Percentiles rank a stretch among this genome's conserved stretches.
These are phyloP conservation scores for Lutraria rhynchaena DNA, from an alignment of 1,140 invertebrate species.

Conservation along the genomic window DNA sequence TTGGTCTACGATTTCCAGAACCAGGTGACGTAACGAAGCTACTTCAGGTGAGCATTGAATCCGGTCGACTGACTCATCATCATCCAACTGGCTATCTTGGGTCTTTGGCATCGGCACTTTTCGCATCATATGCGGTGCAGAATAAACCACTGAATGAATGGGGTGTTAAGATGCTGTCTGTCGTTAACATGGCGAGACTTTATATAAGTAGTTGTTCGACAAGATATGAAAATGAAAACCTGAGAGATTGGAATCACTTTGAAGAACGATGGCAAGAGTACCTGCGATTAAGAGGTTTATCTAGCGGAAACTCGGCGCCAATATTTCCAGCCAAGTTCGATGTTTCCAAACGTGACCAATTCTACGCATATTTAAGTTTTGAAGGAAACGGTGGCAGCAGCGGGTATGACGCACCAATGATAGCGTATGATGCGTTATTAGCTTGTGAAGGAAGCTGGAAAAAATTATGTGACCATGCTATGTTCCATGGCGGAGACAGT, in stretches of 20 bases:
- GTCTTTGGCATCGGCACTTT: slow-evolving; percentile 76
- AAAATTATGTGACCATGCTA: slow-evolving; percentile 29
- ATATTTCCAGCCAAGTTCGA: slow-evolving; percentile 73
- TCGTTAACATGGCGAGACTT: neutral
- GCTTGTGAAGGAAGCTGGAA: slow-evolving; percentile 22
- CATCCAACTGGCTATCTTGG: slow-evolving; percentile 80
- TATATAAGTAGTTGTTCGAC: neutral
- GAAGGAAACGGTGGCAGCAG: slow-evolving; percentile 28
- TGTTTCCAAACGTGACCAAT: slow-evolving; percentile 73
- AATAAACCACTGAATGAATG: slow-evolving; percentile 32
- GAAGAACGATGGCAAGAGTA: slow-evolving; percentile 71
- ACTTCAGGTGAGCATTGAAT: slow-evolving; percentile 77
- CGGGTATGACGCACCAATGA: slow-evolving; percentile 66
- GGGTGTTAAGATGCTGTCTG: slow-evolving; percentile 2
- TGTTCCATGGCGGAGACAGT: slow-evolving; percentile 25
- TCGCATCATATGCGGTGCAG: slow-evolving; percentile 79
- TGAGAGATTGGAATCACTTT: slow-evolving; percentile 68
- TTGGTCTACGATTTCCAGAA: slow-evolving; percentile 76
- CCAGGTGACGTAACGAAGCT: slow-evolving; percentile 72
- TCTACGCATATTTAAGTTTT: slow-evolving; percentile 68
- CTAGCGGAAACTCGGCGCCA: slow-evolving; percentile 65
- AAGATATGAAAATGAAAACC: slow-evolving; percentile 54
- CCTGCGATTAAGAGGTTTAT: slow-evolving; percentile 64
- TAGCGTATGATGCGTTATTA: slow-evolving; percentile 71
- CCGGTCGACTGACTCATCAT: slow-evolving; percentile 80